Conservation (phyloP, 2,888 invertebrate genomes). For the Rhimphoctona megacephalus region DNA sequence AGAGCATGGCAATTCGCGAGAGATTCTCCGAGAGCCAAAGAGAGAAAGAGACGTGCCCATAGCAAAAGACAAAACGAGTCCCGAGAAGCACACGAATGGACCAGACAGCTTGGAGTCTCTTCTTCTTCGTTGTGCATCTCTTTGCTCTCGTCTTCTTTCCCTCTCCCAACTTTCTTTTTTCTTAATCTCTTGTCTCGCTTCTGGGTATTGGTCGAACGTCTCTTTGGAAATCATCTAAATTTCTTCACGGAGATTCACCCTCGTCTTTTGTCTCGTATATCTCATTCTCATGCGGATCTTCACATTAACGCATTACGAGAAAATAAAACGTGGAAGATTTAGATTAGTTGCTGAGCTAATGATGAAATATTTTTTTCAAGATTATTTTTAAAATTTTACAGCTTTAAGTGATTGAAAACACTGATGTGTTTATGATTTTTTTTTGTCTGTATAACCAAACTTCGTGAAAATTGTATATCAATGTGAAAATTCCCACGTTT, state of each 20-base stretch:
- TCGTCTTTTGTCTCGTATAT: conserved; percentile 41
- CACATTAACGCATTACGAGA: conserved; percentile 14
- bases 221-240: conserved; percentile 68
- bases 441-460: background rate
- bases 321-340: background rate
- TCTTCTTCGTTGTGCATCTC: conserved; percentile 66
- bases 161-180: conserved; percentile 44
- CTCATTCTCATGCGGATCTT: conserved; percentile 33
- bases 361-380: background rate
- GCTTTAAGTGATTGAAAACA: background rate
- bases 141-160: conserved; percentile 59
- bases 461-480: background rate
- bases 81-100: conserved; percentile 77
- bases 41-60: conserved; percentile 72
- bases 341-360: conserved; percentile 1
- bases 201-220: conserved; percentile 65
- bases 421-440: background rate
- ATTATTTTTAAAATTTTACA: background rate
- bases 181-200: conserved; percentile 62
- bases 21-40: conserved; percentile 58
- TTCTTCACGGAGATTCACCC: conserved; percentile 49
- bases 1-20: conserved; percentile 52
- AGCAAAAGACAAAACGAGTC: conserved; percentile 61
- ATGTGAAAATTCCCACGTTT: conserved; percentile 13
- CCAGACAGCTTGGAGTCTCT: conserved; percentile 83